These are phyloP conservation scores for Nannobrachium achirus DNA, from an alignment of 2,113 vertebrate genomes.

Conservation along the genomic window DNA sequence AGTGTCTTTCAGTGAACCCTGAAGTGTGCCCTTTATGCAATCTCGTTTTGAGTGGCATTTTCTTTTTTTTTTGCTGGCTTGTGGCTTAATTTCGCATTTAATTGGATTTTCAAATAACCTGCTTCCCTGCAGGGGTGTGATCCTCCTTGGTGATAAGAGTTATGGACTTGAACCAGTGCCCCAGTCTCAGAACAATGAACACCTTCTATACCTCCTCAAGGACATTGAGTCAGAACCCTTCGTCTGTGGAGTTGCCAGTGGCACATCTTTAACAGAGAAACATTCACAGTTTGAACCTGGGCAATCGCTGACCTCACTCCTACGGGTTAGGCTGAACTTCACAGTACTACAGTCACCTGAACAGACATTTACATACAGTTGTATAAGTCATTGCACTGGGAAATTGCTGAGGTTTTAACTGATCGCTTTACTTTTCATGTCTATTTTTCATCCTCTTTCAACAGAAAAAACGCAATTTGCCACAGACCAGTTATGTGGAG, in stretches of 20 bases:
- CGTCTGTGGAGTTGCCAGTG: conserved; percentile 69
- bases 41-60: not conserved
- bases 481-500: conserved; percentile 85
- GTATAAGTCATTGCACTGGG: not conserved
- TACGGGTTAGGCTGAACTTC: conserved; percentile 64
- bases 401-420: not conserved
- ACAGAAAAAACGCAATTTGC: conserved; percentile 83
- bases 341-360: not conserved
- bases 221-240: conserved; percentile 34
- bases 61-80: not conserved
- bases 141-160: conserved; percentile 66
- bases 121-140: conserved; percentile 71
- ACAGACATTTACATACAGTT: not conserved
- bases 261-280: not conserved
- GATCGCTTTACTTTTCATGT: not conserved
- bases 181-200: conserved; percentile 60
- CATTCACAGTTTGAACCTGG: conserved; percentile 42
- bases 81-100: not conserved
- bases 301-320: conserved; percentile 56
- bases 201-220: conserved; percentile 70
- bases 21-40: not conserved
- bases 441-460: conserved; percentile 30
- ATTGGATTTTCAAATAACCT: not conserved
- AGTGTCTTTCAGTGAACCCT: not conserved
- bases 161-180: conserved; percentile 74